phyloP scores from a whole-genome alignment of 2,113 vertebrate genomes.

The Odontesthes bonariensis region DNA sequence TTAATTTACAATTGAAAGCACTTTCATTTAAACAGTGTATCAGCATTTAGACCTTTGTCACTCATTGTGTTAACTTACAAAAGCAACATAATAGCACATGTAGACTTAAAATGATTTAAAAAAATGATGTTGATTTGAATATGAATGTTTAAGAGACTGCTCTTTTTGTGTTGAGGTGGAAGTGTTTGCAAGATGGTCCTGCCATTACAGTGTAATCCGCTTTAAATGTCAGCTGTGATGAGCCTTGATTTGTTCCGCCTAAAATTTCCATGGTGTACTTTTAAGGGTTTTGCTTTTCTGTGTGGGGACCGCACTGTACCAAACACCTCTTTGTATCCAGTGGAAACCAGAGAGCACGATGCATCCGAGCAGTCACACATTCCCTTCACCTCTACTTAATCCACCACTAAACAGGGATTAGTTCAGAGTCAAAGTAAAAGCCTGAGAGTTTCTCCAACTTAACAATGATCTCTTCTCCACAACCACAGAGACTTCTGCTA shows the following conservation, averaged over 20 bases:
- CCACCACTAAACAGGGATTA: conserved; percentile 60
- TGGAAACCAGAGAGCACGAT: conserved; percentile 22
- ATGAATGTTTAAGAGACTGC: conserved; percentile 9
- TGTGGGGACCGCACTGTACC: not conserved
- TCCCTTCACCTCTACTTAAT: conserved; percentile 55
- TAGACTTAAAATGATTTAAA: conserved; percentile 2
- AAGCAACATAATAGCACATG: not conserved
- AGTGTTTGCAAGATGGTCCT: not conserved
- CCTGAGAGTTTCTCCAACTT: conserved; percentile 39
- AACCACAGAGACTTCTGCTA: conserved; percentile 94
- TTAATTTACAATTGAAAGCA: conserved; percentile 59
- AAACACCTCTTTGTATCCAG: not conserved
- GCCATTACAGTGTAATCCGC: conserved; percentile 45
- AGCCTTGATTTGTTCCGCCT: conserved; percentile 23
- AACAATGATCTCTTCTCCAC: conserved; percentile 44
- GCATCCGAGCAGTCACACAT: conserved; percentile 32
- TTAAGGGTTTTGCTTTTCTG: conserved; percentile 1
- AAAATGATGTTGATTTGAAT: conserved; percentile 16
- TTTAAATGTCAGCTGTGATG: conserved; percentile 41
- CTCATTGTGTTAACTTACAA: conserved; percentile 4
- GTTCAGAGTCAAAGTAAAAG: conserved; percentile 50
- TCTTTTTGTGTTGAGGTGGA: not conserved
- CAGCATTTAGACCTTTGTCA: conserved; percentile 27
- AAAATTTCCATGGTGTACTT: not conserved
- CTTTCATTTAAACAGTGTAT: conserved; percentile 32